Evolutionary conservation across 2,888 invertebrate genomes (phyloP).

Genomic region (Creontiades dilutus): DNA sequence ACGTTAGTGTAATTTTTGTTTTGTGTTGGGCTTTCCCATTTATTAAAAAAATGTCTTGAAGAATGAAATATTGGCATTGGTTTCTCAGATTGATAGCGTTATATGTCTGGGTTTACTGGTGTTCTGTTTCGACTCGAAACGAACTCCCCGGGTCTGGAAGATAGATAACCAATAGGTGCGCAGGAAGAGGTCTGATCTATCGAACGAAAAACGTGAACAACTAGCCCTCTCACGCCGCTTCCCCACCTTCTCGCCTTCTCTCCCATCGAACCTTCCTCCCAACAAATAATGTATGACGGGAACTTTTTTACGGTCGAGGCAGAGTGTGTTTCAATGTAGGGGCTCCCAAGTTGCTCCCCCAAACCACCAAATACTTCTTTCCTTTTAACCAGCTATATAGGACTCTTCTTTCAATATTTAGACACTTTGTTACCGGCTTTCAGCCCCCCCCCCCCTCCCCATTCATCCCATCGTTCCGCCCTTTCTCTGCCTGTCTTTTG

Average conservation of each 20-base stretch:
- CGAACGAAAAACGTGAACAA: conserved; percentile 28
- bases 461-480: neutral
- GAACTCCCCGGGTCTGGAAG: neutral
- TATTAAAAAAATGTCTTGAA: too few species aligned
- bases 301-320: conserved; percentile 71
- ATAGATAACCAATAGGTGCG: neutral
- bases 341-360: conserved; percentile 67
- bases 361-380: conserved; percentile 71
- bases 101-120: too few species aligned
- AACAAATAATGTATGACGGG: conserved; percentile 72
- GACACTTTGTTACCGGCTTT: conserved; percentile 68
- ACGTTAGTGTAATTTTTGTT: too few species aligned
- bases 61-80: too few species aligned
- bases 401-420: conserved; percentile 71
- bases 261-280: conserved; percentile 54
- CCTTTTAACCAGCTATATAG: conserved; percentile 60
- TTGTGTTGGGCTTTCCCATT: too few species aligned
- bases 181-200: conserved; percentile 20
- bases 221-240: conserved; percentile 7
- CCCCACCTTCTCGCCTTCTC: neutral
- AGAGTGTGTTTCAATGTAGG: conserved; percentile 72
- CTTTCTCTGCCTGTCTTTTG: conserved; percentile 2
- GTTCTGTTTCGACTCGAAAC: too few species aligned
- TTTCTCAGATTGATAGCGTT: too few species aligned
- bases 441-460: neutral